These are phyloP conservation scores for Pipa parva DNA, from an alignment of 2,113 vertebrate genomes.

Conservation along the genomic window DNA sequence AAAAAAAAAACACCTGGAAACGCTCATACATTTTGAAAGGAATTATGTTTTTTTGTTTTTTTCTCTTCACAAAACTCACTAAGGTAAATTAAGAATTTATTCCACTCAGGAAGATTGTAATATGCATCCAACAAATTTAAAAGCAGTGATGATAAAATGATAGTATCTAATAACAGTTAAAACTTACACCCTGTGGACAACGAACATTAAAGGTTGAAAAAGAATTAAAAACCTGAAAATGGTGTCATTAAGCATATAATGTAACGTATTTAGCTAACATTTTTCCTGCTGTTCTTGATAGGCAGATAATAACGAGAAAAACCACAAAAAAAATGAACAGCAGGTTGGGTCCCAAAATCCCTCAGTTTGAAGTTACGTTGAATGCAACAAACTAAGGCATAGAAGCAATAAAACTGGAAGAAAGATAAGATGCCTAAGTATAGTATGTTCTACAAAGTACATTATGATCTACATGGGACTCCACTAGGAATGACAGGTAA, in stretches of 20 bases:
- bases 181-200: slow-evolving; percentile 41
- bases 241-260: slow-evolving; percentile 48
- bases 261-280: slow-evolving; percentile 44
- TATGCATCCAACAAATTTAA: slow-evolving; percentile 41
- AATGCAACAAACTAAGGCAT: too few species aligned
- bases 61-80: slow-evolving; percentile 42
- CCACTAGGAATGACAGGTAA: too few species aligned
- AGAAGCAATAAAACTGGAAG: too few species aligned
- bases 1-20: slow-evolving; percentile 45
- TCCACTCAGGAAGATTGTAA: slow-evolving; percentile 31
- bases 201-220: slow-evolving; percentile 40
- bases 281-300: slow-evolving; percentile 49
- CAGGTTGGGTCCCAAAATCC: slow-evolving; percentile 42
- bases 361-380: too few species aligned
- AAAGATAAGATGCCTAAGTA: too few species aligned
- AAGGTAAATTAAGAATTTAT: slow-evolving; percentile 44
- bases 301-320: too few species aligned
- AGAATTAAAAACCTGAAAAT: slow-evolving; percentile 35
- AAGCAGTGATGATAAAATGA: slow-evolving; percentile 46
- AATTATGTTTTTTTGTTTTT: slow-evolving; percentile 7
- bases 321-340: slow-evolving; percentile 43
- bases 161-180: slow-evolving; percentile 40
- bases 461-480: too few species aligned
- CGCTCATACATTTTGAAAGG: slow-evolving; percentile 39
- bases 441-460: too few species aligned